A percentile compares a stretch with the other conserved stretches of the same genome.
Evolutionary conservation across 2,797 vertebrate genomes (phyloP).

Genomic region (Staurois parvus): DNA sequence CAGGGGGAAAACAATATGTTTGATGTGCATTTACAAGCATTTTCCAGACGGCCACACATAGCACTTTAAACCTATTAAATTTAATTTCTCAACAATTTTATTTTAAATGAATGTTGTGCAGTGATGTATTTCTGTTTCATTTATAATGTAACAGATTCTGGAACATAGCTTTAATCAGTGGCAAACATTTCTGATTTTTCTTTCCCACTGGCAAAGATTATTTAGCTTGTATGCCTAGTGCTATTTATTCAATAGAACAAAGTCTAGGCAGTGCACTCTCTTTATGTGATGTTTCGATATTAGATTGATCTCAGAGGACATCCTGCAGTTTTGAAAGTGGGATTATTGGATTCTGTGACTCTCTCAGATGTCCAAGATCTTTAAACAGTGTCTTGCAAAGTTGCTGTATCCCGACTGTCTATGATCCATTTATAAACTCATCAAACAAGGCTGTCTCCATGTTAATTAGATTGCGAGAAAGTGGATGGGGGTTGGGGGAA

Average conservation of each 20-base stretch:
- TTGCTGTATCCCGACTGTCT: conserved; percentile 89
- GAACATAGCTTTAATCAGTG: conserved; percentile 80
- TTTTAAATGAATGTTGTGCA: conserved; percentile 99
- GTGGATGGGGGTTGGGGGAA: conserved; percentile 47
- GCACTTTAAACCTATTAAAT: conserved; percentile 81
- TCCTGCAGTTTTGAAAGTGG: conserved; percentile 95
- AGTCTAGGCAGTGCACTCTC: conserved; percentile 80
- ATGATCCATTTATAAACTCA: conserved; percentile 96
- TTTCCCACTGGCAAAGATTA: conserved; percentile 84
- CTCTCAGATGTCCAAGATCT: conserved; percentile 99
- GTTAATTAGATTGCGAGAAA: conserved; percentile 83
- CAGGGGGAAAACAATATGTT: conserved; percentile 44
- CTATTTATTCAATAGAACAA: conserved; percentile 89
- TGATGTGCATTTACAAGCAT: conserved; percentile 42
- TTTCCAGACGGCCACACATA: conserved; percentile 79
- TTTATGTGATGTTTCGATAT: conserved; percentile 99
- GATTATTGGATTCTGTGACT: conserved; percentile 99
- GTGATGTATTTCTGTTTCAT: conserved; percentile 58
- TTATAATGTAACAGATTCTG: conserved; percentile 79
- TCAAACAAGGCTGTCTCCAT: conserved; percentile 89
- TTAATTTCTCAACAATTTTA: conserved; percentile 99
- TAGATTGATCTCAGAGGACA: conserved; percentile 97
- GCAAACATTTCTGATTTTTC: conserved; percentile 83
- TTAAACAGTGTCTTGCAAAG: conserved; percentile 97
- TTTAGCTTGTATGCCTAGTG: conserved; percentile 87